A percentile compares a stretch with the other conserved stretches of the same genome.
phyloP scores from a whole-genome alignment of 2,888 invertebrate species.

The Pseudoips prasinana region DNA sequence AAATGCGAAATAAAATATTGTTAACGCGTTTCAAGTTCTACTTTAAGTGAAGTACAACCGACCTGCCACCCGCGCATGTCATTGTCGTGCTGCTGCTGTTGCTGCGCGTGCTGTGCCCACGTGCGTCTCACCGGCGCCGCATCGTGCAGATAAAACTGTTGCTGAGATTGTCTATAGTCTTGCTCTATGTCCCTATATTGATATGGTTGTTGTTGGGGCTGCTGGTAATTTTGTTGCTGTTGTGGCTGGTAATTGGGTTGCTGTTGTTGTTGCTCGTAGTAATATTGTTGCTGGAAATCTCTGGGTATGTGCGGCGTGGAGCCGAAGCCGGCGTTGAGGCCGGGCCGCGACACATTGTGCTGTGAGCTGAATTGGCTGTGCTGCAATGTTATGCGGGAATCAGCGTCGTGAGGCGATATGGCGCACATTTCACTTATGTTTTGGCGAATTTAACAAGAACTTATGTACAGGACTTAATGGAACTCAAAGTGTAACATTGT shows the following conservation, averaged over 20 bases:
- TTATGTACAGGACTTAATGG: no score
- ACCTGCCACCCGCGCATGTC: slow-evolving; percentile 78
- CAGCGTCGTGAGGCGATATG: slow-evolving; percentile 31
- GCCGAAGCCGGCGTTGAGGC: slow-evolving; percentile 59
- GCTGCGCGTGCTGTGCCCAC: slow-evolving; percentile 83
- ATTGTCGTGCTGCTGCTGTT: slow-evolving; percentile 77
- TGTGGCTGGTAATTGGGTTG: slow-evolving; percentile 32
- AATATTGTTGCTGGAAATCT: slow-evolving; percentile 44
- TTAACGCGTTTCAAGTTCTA: no score
- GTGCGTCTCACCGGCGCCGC: slow-evolving; percentile 82
- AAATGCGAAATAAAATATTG: no score
- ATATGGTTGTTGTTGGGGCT: slow-evolving; percentile 37
- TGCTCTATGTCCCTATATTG: slow-evolving; percentile 54
- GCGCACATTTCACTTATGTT: slow-evolving; percentile 26
- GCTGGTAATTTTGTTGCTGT: slow-evolving; percentile 51
- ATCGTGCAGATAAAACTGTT: slow-evolving; percentile 90
- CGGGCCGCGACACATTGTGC: slow-evolving; percentile 72
- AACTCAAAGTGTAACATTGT: no score
- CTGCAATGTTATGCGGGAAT: slow-evolving; percentile 51
- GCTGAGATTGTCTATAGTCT: slow-evolving; percentile 41
- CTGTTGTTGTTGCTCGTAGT: slow-evolving; percentile 42
- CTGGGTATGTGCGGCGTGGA: slow-evolving; percentile 76
- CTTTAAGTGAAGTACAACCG: slow-evolving; percentile 23
- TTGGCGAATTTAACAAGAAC: background rate
- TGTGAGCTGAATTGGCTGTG: slow-evolving; percentile 81